Evolutionary conservation across 2,888 invertebrate species (phyloP).

Genomic region (Lagria hirta): DNA sequence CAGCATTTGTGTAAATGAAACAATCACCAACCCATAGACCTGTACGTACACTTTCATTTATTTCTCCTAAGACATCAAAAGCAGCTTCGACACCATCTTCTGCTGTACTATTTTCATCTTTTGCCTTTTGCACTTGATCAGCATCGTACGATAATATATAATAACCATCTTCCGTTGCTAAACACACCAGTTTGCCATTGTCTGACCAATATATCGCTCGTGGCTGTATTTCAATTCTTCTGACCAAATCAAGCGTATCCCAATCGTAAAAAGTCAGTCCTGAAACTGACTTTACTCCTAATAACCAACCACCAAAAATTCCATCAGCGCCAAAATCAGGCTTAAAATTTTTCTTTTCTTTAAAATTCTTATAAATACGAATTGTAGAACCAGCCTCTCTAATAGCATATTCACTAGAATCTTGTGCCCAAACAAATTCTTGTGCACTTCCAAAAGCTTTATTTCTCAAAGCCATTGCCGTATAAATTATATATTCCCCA

Average conservation of each 20-base stretch:
- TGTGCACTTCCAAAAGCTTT: constrained; percentile 98
- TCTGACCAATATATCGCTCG: constrained; percentile 96
- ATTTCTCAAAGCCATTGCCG: constrained; percentile 97
- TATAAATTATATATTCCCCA: constrained; percentile 99
- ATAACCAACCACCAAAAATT: constrained; percentile 54
- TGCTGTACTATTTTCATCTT: constrained; percentile 75
- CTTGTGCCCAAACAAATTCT: constrained; percentile 98
- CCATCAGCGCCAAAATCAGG: constrained; percentile 97
- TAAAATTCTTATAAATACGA: constrained; percentile 97
- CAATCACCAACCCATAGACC: constrained; percentile 99
- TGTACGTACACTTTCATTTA: constrained; percentile 89
- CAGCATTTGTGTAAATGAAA: constrained; percentile 97
- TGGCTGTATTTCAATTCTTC: constrained; percentile 96
- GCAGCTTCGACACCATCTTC: constrained; percentile 96
- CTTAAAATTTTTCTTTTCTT: constrained; percentile 92
- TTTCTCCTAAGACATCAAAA: constrained; percentile 95
- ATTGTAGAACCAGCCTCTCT: constrained; percentile 85
- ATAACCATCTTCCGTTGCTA: constrained; percentile 94
- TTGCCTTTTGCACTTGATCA: constrained; percentile 75
- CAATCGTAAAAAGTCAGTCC: constrained; percentile 97
- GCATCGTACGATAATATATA: constrained; percentile 89
- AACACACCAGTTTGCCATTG: constrained; percentile 87
- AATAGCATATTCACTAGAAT: constrained; percentile 90
- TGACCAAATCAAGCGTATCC: constrained; percentile 88
- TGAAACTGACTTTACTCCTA: constrained; percentile 83